Base-by-base conservation (phyloP, 2,888 invertebrate species). In the Empis livida region DNA sequence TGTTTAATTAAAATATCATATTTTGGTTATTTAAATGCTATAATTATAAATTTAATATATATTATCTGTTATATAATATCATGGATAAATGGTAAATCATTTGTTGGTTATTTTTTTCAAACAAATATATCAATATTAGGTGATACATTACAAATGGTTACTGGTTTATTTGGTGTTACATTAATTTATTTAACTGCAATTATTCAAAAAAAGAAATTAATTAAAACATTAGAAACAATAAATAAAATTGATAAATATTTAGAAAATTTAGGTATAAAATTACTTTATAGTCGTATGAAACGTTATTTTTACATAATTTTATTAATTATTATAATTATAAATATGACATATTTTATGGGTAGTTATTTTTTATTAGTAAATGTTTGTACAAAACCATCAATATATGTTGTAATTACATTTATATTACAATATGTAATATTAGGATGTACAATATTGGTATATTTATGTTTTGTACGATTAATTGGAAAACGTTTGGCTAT, bases 91-190 rank as follows among this genome's bases (percentile, higher is more conserved):
- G 59, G 59, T 8, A 64, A 64, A 38, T 60, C 67, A 2, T 59
- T 67, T 13, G 61, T 65, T 13, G 64, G 64, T 2, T 65, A 65
- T 43, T 65, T 67, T 38, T 60, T 67, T 42, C 62, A 62, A 49
- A 64, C 67, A 0, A 58, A 64, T 27, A 62, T 67, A 46, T 62
- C 68, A 4, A 59, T 56, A 23, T 52, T 65, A 6, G 67, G 67
- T 4, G 62, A 67, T 53, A 63, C 61, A 0, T 44, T 67, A 52
- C 66, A 67, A 51, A 61, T 61, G 38, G 61, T 61, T 40, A 63
- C 60, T 43, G 67, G 65, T 2, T 53, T 65, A 3, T 58, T 65
- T 31, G 63, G 63, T 1, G 60, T 65, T 2, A 57, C 58, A 1
- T 61, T 64, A 5, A 64, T 65, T 42, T 65, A 62, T 45, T 56